Conservation (phyloP, 2,888 invertebrate species). For the Ommatoiulus sabulosus region DNA sequence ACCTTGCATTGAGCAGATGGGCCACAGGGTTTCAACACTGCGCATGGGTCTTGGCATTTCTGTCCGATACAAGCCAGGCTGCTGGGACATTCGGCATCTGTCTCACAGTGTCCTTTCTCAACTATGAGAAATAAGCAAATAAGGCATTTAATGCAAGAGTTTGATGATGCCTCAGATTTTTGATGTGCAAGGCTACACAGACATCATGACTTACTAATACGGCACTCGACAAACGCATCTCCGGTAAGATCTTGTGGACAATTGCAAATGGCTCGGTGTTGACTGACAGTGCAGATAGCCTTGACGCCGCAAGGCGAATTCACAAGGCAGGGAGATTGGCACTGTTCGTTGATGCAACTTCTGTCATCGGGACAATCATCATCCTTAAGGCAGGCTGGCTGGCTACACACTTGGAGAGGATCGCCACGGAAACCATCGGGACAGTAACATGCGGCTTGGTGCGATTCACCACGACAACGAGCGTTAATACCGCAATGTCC, state of each 20-base stretch:
- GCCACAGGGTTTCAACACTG: conserved; percentile 61
- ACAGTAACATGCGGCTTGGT: conserved; percentile 61
- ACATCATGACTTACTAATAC: conserved; percentile 53
- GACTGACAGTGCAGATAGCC: conserved; percentile 71
- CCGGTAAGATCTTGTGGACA: conserved; percentile 83
- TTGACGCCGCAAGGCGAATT: conserved; percentile 74
- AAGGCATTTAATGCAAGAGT: neutral
- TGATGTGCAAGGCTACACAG: neutral
- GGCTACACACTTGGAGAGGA: conserved; percentile 58
- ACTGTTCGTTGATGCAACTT: conserved; percentile 86
- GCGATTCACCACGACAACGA: conserved; percentile 59
- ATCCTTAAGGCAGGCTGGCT: conserved; percentile 86
- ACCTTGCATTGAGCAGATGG: conserved; percentile 75
- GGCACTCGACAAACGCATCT: conserved; percentile 59
- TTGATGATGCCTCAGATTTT: too few relatives aligned
- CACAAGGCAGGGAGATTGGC: conserved; percentile 79
- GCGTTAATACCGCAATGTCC: conserved; percentile 65
- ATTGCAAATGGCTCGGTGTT: conserved; percentile 77
- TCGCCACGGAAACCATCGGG: conserved; percentile 63
- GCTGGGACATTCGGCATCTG: conserved; percentile 85
- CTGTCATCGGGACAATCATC: conserved; percentile 88
- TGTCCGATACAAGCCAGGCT: conserved; percentile 83
- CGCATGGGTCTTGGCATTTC: conserved; percentile 79
- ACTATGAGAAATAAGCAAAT: conserved; percentile 60
- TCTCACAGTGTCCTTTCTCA: conserved; percentile 75